Percentiles rank a stretch among this genome's conserved stretches.
Conservation (phyloP, 2,888 invertebrate genomes). For the Piscicola geometra region DNA sequence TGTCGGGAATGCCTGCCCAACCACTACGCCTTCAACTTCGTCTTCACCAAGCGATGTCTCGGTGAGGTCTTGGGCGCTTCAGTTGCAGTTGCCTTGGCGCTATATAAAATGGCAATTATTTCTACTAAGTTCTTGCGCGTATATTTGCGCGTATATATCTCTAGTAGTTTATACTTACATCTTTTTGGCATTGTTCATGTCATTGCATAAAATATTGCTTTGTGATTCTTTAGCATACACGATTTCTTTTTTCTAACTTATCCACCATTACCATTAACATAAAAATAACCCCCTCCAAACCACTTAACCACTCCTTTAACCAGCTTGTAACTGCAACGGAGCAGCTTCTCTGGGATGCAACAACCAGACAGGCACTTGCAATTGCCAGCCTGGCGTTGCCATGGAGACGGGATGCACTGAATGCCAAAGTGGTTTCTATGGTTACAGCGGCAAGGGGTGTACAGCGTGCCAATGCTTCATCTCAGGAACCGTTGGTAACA, state of each 20-base stretch:
- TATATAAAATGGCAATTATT: no score
- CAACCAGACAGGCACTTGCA: constrained; percentile 44
- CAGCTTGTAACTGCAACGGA: constrained; percentile 35
- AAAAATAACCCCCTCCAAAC: constrained; percentile 7
- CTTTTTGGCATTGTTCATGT: no score
- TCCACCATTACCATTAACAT: no score
- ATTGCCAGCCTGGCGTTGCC: constrained; percentile 45
- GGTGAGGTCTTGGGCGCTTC: no score
- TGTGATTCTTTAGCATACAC: background rate
- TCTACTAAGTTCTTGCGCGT: no score
- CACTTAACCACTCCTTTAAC: no score
- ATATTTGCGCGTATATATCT: no score
- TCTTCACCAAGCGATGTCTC: constrained; percentile 40
- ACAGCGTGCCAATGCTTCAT: constrained; percentile 42
- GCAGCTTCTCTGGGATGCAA: constrained; percentile 45
- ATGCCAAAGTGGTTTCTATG: constrained; percentile 43
- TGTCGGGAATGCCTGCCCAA: constrained; percentile 88
- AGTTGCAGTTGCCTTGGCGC: no score
- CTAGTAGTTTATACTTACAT: no score
- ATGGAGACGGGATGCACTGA: constrained; percentile 42
- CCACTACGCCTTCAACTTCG: constrained; percentile 74
- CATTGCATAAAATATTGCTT: no score
- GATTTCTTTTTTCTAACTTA: background rate
- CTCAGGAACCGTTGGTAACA: background rate
- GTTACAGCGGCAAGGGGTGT: constrained; percentile 45